Base-by-base conservation (phyloP, 2,888 invertebrate genomes). In the Chymomyza amoena region DNA sequence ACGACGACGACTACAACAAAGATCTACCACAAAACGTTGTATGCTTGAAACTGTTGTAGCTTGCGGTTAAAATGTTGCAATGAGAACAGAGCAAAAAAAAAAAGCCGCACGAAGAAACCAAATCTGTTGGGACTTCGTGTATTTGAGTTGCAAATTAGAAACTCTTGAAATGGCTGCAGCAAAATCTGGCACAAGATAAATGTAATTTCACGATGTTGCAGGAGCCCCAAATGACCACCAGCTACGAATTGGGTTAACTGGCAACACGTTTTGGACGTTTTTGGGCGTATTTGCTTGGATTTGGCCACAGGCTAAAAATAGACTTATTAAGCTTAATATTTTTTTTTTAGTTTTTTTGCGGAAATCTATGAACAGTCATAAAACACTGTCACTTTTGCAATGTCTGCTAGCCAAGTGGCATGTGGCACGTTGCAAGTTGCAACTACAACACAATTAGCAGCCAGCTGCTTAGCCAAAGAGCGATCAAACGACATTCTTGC, bases 361-460 rank as follows among this genome's bases (percentile, higher is more conserved):
- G 84, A 82, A 81, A 77, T 81, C 68, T 64, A 64, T 67, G 71
- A 57, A 61, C 67, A 67, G 52, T 77, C 82, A 84, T 84, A 84
- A 81, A 82, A 71, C 79, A 87, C 83, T 83, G 87, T 87, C 83
- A 78, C 83, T 83, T 83, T 87, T 83, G 39, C 15, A 15, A 54
- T 18, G 52, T 13, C 39, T 45, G 39, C 3, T 4, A 13, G 39
- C 39, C 39, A 45, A 18, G 16, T 54, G 0, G 54, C 18, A 54
- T 0, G 15, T 4, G 2, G 54, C 18, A 54, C 0, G 15, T 4
- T 16, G 61, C 54, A 4, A 57, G n/a, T 15, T 15, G 57, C 57
- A 18, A 6, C 66, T 69, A 72, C 78, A 67, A 69, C 68, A 65
- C 74, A 78, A 66, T 85, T 75, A 75, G 59, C n/a, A 75, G 59